A percentile compares a stretch with the other conserved stretches of the same genome.
Conservation (phyloP, 1,140 invertebrate genomes). For the Dreissena polymorpha region DNA sequence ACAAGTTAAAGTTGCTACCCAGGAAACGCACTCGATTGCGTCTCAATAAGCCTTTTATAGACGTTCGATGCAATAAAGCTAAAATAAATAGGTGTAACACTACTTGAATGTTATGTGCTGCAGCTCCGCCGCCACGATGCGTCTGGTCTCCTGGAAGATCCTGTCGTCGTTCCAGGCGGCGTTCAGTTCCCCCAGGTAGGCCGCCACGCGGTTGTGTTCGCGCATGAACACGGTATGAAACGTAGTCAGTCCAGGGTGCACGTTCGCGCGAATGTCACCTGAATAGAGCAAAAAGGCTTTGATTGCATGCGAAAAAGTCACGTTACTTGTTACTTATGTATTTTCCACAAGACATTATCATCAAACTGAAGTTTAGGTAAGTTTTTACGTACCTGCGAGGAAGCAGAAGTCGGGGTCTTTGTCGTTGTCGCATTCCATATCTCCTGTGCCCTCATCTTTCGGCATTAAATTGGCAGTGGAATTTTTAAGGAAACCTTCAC, state of each 20-base stretch:
- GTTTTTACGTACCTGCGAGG: constrained; percentile 23
- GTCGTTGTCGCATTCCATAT: neutral
- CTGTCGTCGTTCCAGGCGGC: constrained; percentile 92
- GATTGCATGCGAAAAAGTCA: too few species aligned
- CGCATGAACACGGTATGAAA: constrained; percentile 98
- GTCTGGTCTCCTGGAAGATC: constrained; percentile 90
- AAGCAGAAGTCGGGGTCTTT: constrained; percentile 13
- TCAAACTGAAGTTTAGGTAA: too few species aligned
- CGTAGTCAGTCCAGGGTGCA: constrained; percentile 85
- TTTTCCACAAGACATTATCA: too few species aligned
- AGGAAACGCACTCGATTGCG: too few species aligned
- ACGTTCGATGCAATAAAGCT: too few species aligned
- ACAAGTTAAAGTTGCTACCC: too few species aligned
- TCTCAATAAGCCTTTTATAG: too few species aligned
- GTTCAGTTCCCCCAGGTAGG: constrained; percentile 87
- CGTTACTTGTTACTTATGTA: too few species aligned
- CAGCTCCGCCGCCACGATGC: constrained; percentile 96
- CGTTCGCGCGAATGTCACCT: constrained; percentile 83
- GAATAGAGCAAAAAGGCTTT: neutral
- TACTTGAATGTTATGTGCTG: constrained; percentile 94
- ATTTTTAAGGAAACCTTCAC: constrained; percentile 31
- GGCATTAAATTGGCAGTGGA: constrained; percentile 14
- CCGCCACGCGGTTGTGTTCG: constrained; percentile 95
- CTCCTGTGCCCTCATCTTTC: neutral
- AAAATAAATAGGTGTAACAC: too few species aligned